Percentiles rank a stretch among this genome's conserved stretches.
Conservation (phyloP, 2,888 invertebrate species). For the Acleris cristana region DNA sequence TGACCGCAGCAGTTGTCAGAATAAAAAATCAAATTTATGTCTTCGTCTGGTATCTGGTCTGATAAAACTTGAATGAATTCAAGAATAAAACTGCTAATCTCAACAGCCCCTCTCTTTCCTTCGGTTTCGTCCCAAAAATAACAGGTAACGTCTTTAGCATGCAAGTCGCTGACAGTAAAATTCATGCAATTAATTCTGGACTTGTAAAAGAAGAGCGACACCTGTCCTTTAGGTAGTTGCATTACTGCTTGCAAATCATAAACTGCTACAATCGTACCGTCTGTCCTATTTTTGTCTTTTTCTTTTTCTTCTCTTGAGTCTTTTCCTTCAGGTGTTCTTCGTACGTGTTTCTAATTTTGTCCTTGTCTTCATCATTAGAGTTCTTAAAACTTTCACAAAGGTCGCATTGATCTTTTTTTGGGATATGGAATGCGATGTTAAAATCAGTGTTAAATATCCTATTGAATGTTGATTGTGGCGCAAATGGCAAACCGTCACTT, state of each 20-base stretch:
- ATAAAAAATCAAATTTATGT: conserved; percentile 39
- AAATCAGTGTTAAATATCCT: conserved; percentile 39
- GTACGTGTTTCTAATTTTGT: conserved; percentile 39
- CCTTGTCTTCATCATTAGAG: conserved; percentile 28
- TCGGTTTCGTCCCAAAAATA: conserved; percentile 38
- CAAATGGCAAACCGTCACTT: conserved; percentile 17
- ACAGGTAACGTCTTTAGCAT: conserved; percentile 28
- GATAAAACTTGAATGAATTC: conserved; percentile 19
- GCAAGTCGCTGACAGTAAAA: conserved; percentile 40
- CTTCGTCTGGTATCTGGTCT: conserved; percentile 7
- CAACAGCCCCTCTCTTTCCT: conserved; percentile 32
- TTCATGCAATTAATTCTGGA: conserved; percentile 40
- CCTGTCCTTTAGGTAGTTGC: conserved; percentile 33
- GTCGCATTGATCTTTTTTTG: conserved; percentile 46
- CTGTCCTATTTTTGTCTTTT: conserved; percentile 40
- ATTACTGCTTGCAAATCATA: conserved; percentile 45
- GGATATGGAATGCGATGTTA: conserved; percentile 23
- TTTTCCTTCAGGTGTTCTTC: conserved; percentile 43
- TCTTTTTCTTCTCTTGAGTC: conserved; percentile 41
- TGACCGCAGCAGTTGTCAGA: conserved; percentile 48
- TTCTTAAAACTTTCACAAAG: conserved; percentile 40
- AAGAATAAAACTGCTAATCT: conserved; percentile 28
- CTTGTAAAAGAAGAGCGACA: conserved; percentile 34
- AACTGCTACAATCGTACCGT: conserved; percentile 38
- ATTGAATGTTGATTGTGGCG: conserved; percentile 38